Percentiles rank a stretch among this genome's conserved stretches.
phyloP scores from a whole-genome alignment of 2,797 vertebrate species.

The Erethizon dorsatum region DNA sequence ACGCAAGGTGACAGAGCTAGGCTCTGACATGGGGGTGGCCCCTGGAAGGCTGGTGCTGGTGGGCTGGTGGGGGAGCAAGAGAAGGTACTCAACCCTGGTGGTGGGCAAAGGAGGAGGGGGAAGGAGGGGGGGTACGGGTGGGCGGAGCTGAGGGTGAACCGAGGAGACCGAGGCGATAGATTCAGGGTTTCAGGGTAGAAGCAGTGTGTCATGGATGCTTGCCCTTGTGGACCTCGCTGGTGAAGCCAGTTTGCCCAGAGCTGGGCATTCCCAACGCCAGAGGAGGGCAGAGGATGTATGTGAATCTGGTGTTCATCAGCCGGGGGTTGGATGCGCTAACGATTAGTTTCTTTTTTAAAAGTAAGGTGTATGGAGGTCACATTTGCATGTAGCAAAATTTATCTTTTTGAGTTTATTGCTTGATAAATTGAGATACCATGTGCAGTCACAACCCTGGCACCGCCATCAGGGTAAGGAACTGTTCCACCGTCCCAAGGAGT shows the following conservation, averaged over 20 bases:
- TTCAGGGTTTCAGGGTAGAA: neutral
- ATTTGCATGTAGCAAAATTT: neutral
- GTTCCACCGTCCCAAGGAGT: no score
- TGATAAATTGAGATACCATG: neutral
- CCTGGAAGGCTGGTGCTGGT: no score
- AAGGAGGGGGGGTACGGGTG: neutral
- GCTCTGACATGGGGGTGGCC: rapidly evolving
- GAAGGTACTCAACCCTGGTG: neutral
- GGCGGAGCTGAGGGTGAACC: no score
- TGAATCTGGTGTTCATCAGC: neutral
- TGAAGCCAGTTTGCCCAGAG: neutral
- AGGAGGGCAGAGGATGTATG: neutral
- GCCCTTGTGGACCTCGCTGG: neutral
- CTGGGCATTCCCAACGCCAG: neutral
- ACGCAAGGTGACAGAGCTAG: neutral
- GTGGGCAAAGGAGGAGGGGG: neutral
- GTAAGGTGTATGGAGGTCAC: neutral
- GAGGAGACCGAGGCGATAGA: neutral
- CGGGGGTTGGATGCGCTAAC: no score
- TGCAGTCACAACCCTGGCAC: no score
- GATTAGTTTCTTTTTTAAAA: neutral
- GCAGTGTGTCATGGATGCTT: neutral
- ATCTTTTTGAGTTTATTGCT: neutral
- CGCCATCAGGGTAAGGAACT: rapidly evolving
- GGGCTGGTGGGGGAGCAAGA: neutral